Percentiles rank a stretch among this genome's conserved stretches.
phyloP scores from a whole-genome alignment of 1,140 invertebrate genomes.

The Dinoponera quadriceps region DNA sequence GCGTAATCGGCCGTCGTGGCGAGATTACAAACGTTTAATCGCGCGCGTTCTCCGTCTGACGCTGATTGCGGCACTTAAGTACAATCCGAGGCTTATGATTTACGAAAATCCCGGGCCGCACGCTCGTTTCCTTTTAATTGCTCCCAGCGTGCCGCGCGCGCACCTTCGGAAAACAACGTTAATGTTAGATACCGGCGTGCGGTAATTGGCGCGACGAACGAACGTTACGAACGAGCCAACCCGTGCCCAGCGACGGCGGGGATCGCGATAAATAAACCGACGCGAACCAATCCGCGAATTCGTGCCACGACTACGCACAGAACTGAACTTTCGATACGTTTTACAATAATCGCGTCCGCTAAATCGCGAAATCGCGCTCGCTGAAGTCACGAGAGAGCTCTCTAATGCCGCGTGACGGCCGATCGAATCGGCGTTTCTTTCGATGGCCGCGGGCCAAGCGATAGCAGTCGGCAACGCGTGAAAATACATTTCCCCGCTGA shows the following conservation, averaged over 20 bases:
- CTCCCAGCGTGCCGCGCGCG: neutral
- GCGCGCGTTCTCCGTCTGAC: neutral
- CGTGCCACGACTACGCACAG: neutral
- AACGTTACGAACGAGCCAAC: neutral
- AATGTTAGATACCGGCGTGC: neutral
- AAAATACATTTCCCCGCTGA: slow-evolving; percentile 26
- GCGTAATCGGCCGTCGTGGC: neutral
- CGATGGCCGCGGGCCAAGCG: neutral
- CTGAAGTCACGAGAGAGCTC: slow-evolving; percentile 9
- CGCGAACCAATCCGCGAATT: slow-evolving; percentile 1
- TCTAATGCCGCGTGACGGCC: slow-evolving; percentile 14
- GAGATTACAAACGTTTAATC: slow-evolving; percentile 24
- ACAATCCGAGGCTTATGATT: slow-evolving; percentile 10
- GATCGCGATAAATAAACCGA: neutral
- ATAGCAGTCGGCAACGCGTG: slow-evolving; percentile 5
- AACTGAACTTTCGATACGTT: slow-evolving; percentile 19
- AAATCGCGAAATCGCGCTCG: neutral
- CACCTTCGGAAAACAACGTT: neutral
- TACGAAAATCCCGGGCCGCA: slow-evolving; percentile 1
- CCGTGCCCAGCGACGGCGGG: neutral
- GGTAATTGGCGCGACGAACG: neutral
- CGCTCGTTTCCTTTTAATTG: slow-evolving; percentile 23
- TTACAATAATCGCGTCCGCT: neutral
- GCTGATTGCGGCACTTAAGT: neutral
- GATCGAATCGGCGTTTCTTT: slow-evolving; percentile 8